Percentiles rank a stretch among this genome's conserved stretches.
Conservation (phyloP, 1,140 invertebrate species). For the Ostrea edulis region DNA sequence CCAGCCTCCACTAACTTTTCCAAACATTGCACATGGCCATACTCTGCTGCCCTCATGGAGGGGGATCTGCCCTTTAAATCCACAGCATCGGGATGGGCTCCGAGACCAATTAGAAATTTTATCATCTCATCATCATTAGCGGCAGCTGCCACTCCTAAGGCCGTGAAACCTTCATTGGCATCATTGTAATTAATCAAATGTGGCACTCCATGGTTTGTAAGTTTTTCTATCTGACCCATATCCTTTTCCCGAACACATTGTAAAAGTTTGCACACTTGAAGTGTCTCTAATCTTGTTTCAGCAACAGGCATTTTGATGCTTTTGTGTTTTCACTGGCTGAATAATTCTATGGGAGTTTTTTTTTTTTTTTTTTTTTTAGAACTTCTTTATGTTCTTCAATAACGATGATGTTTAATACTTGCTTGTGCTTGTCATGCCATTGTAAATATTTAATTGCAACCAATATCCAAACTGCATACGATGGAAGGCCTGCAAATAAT, state of each 20-base stretch:
- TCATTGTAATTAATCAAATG: slow-evolving; percentile 80
- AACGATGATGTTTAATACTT: not conserved
- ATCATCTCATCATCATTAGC: slow-evolving; percentile 79
- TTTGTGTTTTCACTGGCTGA: not conserved
- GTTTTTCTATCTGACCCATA: slow-evolving; percentile 75
- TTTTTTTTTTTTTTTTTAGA: not conserved
- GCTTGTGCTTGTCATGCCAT: not conserved
- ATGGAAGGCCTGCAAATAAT: not conserved
- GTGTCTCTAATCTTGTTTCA: slow-evolving; percentile 73
- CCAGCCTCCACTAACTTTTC: slow-evolving; percentile 74
- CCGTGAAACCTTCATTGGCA: slow-evolving; percentile 76
- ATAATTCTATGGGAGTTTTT: not conserved
- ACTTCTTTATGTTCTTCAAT: slow-evolving; percentile 16
- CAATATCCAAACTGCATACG: not conserved
- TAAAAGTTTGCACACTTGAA: slow-evolving; percentile 79
- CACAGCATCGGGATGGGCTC: slow-evolving; percentile 79
- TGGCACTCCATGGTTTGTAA: slow-evolving; percentile 76
- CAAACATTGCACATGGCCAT: slow-evolving; percentile 78
- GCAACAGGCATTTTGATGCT: slow-evolving; percentile 74
- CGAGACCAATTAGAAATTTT: slow-evolving; percentile 75
- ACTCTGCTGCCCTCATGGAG: slow-evolving; percentile 78
- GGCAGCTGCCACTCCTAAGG: slow-evolving; percentile 74
- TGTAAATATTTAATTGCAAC: not conserved
- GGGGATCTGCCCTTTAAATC: slow-evolving; percentile 78
- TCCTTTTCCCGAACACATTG: slow-evolving; percentile 78